A percentile compares a stretch with the other conserved stretches of the same genome.
These are phyloP conservation scores for Gobio gobio DNA, from an alignment of 2,113 vertebrate genomes.

Conservation along the genomic window DNA sequence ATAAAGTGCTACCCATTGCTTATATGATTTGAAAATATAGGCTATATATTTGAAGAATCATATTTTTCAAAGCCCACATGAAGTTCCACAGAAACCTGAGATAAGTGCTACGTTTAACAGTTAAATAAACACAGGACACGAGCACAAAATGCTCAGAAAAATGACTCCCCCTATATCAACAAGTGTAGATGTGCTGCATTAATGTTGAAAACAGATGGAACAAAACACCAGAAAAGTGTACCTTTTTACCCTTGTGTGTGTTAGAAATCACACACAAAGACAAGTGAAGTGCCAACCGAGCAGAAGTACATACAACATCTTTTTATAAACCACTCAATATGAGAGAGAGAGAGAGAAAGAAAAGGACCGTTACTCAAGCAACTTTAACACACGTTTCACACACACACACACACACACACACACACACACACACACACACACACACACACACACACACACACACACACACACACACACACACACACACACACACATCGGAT, in stretches of 20 bases:
- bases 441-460: too few relatives aligned
- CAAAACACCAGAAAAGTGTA: neutral
- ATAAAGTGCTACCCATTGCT: neutral
- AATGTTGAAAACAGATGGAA: constrained; percentile 20
- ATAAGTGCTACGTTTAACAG: neutral
- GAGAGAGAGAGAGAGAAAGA: too few relatives aligned
- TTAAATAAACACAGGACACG: neutral
- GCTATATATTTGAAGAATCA: neutral
- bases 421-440: too few relatives aligned
- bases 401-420: too few relatives aligned
- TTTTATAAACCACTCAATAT: constrained; percentile 32
- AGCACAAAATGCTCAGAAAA: neutral
- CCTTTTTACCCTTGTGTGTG: neutral
- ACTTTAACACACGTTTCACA: neutral
- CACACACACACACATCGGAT: neutral
- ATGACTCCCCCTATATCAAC: neutral
- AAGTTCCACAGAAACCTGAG: neutral
- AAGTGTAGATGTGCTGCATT: neutral
- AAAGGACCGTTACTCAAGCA: neutral
- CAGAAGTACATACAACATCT: neutral
- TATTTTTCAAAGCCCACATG: neutral
- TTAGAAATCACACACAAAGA: neutral
- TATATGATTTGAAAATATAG: neutral
- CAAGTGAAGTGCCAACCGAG: neutral
- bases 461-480: too few relatives aligned